These are phyloP conservation scores for Platalea minor DNA, from an alignment of 2,797 vertebrate genomes.

Conservation along the genomic window DNA sequence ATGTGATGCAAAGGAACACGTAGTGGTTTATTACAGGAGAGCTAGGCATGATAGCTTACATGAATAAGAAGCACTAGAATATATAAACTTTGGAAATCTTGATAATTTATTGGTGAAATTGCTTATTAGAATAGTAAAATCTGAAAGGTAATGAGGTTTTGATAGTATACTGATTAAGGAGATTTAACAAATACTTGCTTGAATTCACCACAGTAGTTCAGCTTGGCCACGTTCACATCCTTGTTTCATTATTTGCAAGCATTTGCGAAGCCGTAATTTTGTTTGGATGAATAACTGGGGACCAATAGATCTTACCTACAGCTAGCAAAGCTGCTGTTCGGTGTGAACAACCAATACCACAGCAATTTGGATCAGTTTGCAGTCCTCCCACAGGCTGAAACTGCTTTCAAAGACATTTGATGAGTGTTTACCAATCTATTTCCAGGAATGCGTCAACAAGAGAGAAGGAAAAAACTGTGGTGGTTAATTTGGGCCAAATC, in stretches of 20 bases:
- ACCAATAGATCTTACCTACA: not conserved
- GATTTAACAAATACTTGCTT: not conserved
- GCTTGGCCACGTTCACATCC: fast-evolving
- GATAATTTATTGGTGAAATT: not conserved
- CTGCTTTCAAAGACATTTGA: not conserved
- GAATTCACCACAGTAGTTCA: not conserved
- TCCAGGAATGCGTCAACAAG: not conserved
- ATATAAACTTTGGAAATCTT: not conserved
- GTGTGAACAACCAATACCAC: not conserved
- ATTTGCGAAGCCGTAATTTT: not conserved
- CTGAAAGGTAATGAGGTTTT: not conserved
- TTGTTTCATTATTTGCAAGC: not conserved
- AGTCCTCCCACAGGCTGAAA: not conserved
- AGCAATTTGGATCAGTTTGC: not conserved
- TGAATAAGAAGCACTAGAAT: not conserved
- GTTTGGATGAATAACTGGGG: not conserved
- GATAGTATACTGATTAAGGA: not conserved
- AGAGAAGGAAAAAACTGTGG: not conserved
- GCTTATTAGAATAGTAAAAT: not conserved
- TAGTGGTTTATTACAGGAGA: not conserved
- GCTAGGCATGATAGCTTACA: not conserved
- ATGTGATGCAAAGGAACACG: not conserved
- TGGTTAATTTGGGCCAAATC: not conserved
- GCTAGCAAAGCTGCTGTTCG: not conserved
- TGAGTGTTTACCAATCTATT: not conserved